Percentiles rank a stretch among this genome's conserved stretches.
phyloP scores from a whole-genome alignment of 2,113 vertebrate species.

The Neodontobutis hainanensis region DNA sequence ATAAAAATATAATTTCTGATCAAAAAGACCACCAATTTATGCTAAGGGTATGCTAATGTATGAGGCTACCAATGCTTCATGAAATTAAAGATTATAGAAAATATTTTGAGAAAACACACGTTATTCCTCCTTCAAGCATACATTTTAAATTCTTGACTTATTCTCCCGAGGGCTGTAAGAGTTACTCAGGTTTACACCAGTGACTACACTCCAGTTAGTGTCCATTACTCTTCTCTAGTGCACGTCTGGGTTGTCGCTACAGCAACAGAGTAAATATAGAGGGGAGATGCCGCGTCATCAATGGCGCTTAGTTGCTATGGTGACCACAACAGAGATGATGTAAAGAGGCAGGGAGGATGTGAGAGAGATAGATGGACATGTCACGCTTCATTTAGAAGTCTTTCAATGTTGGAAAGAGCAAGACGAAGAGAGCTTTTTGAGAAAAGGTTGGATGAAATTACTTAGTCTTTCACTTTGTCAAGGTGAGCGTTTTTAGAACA shows the following conservation, averaged over 20 bases:
- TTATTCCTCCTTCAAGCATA: background rate
- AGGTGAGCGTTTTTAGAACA: background rate
- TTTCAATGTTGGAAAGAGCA: conserved; percentile 9
- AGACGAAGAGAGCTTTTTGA: background rate
- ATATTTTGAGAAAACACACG: background rate
- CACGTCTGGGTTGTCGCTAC: conserved; percentile 48
- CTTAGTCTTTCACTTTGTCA: too few species aligned
- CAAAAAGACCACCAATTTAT: too few species aligned
- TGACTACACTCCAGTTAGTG: conserved; percentile 8
- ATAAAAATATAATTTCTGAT: too few species aligned
- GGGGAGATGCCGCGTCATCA: conserved; percentile 55
- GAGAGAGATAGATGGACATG: conserved; percentile 26
- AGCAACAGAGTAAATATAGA: conserved; percentile 75
- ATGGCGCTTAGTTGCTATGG: conserved; percentile 51
- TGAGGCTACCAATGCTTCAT: too few species aligned
- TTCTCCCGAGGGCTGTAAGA: background rate
- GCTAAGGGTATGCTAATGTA: too few species aligned
- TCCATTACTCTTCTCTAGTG: conserved; percentile 19
- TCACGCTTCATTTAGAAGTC: conserved; percentile 60
- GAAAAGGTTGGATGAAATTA: background rate
- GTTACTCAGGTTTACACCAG: background rate
- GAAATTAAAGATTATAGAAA: background rate
- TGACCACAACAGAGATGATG: conserved; percentile 35
- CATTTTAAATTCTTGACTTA: background rate
- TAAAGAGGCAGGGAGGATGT: conserved; percentile 21